Evolutionary conservation across 2,797 vertebrate genomes (phyloP), one percentile per base, ranked within the genome.

Genomic region (Enteromius trimaculatus): DNA sequence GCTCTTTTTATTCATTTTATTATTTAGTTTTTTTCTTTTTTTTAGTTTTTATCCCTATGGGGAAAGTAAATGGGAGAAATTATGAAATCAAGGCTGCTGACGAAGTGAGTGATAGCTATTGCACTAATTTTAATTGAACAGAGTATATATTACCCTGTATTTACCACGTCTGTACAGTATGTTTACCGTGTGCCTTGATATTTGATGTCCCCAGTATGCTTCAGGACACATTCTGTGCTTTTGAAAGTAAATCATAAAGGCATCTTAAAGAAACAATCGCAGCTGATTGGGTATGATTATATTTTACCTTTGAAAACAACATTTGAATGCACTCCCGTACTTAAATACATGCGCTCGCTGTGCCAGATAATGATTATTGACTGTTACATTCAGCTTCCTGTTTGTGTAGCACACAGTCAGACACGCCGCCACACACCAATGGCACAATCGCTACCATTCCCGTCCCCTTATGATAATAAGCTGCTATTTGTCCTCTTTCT

Each of bases 361-460:
- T 42, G 66, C 75, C 81, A 84, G 75, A 81, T 85, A 86, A 85
- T 87, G 81, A 84, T 76, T 87, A 85, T 85, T 80, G 85, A 89
- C 81, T 77, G 60, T n/a, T 83, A 42, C 70, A 75, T 82, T 84
- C 81, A 75, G 86, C 78, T 84, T 84, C 74, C 80, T 69, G 85
- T 87, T 87, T 87, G 75, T 74, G 68, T 65, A 53, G 69, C 42
- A 66, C 81, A 81, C 64, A 49, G 78, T 77, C 75, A 89, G 80
- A 89, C 87, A 88, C 88, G 80, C 88, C 80, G 76, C 86, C 88
- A 86, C 86, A 71, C 84, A 37, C 4, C 58, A 83, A 72, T 77
- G 4, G 31, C 49, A 66, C 31, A 75, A 68, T 47, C 60, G 21
- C 44, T 68, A 55, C n/a, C 71, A 64, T 72, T 62, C 31, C 9